Conservation (phyloP, 2,797 vertebrate species). For the Capromys pilorides region DNA sequence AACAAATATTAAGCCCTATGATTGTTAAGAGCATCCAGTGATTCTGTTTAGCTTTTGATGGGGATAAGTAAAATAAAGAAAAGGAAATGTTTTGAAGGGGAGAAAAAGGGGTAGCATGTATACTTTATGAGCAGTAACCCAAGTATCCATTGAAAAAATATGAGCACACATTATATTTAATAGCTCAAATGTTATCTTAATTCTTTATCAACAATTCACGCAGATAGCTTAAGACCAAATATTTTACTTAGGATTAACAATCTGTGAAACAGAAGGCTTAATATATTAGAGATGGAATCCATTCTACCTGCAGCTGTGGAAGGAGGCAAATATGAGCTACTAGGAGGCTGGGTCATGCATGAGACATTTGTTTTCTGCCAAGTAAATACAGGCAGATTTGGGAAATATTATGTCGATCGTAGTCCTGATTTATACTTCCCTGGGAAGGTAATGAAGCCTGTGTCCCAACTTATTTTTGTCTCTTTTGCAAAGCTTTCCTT, state of each 20-base stretch:
- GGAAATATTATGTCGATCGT: constrained; percentile 80
- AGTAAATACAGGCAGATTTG: constrained; percentile 81
- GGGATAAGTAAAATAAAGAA: constrained; percentile 77
- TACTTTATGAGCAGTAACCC: constrained; percentile 80
- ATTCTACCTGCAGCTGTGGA: constrained; percentile 70
- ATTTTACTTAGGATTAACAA: constrained; percentile 83
- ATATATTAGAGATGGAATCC: constrained; percentile 79
- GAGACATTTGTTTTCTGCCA: constrained; percentile 79
- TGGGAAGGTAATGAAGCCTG: constrained; percentile 81
- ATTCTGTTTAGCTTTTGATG: constrained; percentile 81
- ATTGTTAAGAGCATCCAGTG: constrained; percentile 80
- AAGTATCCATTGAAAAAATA: constrained; percentile 83
- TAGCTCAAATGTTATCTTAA: constrained; percentile 85
- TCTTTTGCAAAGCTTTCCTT: constrained; percentile 75
- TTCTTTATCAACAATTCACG: constrained; percentile 85
- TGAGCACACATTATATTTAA: constrained; percentile 81
- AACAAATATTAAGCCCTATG: constrained; percentile 83
- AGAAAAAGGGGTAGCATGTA: constrained; percentile 70
- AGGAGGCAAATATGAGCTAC: constrained; percentile 66
- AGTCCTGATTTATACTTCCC: constrained; percentile 79
- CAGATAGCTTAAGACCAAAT: constrained; percentile 83
- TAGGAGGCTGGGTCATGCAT: constrained; percentile 73
- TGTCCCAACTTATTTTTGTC: constrained; percentile 78
- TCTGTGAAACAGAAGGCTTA: constrained; percentile 78
- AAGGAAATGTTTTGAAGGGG: constrained; percentile 58